Conservation (phyloP, 53 echinoderm and acorn worm species). For the Crossaster papposus region DNA sequence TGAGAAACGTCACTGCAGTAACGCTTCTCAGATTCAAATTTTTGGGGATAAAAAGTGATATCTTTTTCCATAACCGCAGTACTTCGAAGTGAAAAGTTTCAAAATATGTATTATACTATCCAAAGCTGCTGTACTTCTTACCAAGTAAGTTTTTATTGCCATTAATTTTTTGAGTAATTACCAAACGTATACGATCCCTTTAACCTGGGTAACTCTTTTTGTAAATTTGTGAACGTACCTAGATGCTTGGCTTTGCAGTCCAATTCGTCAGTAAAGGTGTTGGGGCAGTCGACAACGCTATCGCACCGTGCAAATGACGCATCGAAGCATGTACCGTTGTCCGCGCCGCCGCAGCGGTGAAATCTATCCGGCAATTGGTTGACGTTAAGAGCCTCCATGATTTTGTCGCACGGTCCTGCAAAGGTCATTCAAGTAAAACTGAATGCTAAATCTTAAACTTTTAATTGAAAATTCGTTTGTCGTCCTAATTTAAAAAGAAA, state of each 20-base stretch:
- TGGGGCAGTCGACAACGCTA: slow-evolving; percentile 49
- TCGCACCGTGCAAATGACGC: slow-evolving; percentile 24
- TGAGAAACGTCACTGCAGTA: too few species aligned
- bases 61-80: too few species aligned
- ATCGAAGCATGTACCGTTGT: background rate
- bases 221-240: background rate
- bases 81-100: too few species aligned
- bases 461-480: too few species aligned
- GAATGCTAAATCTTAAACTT: background rate
- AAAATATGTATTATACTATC: too few species aligned
- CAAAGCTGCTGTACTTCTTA: too few species aligned
- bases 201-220: background rate
- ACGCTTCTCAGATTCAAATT: too few species aligned
- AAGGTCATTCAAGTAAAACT: background rate
- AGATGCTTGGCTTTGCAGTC: background rate
- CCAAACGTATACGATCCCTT: too few species aligned
- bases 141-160: too few species aligned
- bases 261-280: slow-evolving; percentile 48
- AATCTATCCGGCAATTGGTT: background rate
- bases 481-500: too few species aligned
- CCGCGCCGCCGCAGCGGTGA: background rate
- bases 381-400: background rate
- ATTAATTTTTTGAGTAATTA: too few species aligned
- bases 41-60: too few species aligned
- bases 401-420: background rate